Conservation (phyloP, 35 echinoderm and acorn worm species). For the Ptychodera flava region DNA sequence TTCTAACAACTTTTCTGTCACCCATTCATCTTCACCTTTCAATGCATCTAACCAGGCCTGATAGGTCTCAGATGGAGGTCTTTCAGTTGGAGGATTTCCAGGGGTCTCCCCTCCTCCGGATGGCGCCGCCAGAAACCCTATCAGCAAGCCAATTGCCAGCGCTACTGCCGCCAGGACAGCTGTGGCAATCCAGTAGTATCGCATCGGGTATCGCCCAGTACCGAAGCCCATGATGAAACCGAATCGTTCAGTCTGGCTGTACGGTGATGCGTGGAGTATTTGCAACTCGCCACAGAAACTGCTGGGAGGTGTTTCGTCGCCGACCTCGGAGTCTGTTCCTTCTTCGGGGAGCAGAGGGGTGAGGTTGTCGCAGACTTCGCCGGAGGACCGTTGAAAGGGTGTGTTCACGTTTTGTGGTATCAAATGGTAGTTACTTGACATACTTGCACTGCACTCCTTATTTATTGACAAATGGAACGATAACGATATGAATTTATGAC, state of each 20-base stretch:
- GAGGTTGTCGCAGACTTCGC: background rate
- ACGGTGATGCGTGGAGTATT: background rate
- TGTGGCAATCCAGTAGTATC: background rate
- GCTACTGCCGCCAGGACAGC: background rate
- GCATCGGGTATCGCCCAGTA: background rate
- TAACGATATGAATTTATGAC: too few species aligned
- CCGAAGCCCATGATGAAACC: background rate
- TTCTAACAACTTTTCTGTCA: background rate
- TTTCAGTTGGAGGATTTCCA: too few species aligned
- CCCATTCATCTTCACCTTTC: background rate
- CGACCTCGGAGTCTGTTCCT: background rate
- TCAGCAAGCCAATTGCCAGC: background rate
- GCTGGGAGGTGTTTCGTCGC: background rate
- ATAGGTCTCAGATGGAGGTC: too few species aligned
- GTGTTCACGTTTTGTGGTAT: too few species aligned
- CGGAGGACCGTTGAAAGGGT: too few species aligned
- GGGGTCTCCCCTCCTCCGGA: background rate
- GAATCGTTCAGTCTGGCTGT: background rate
- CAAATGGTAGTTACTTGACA: too few species aligned
- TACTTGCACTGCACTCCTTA: too few species aligned
- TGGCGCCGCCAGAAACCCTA: background rate
- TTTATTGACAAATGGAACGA: too few species aligned
- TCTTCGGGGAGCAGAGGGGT: background rate
- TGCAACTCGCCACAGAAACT: background rate
- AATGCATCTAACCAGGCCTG: background rate